Percentiles rank a stretch among this genome's conserved stretches.
Conservation (phyloP, 2,888 invertebrate genomes). For the Pemphredon lugubris region DNA sequence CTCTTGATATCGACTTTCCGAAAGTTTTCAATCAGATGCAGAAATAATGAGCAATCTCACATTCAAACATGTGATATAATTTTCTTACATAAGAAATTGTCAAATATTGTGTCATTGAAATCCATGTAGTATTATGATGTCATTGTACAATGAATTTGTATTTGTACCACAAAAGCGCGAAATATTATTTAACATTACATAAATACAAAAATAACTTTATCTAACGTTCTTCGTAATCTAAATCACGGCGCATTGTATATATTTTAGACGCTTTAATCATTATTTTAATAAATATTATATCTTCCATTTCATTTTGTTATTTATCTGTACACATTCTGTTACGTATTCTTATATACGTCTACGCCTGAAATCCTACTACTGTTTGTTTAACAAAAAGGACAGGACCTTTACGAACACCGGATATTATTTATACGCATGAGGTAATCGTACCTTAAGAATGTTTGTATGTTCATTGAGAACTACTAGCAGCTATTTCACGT, state of each 20-base stretch:
- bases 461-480: constrained; percentile 23
- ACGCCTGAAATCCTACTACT: too few species aligned
- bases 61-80: constrained; percentile 5
- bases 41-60: constrained; percentile 81
- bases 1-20: constrained; percentile 85
- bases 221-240: constrained; percentile 16
- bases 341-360: not conserved
- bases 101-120: constrained; percentile 1
- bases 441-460: constrained; percentile 12
- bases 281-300: constrained; percentile 20
- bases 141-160: constrained; percentile 10
- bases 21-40: constrained; percentile 85
- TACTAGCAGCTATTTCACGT: constrained; percentile 50
- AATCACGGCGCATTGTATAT: constrained; percentile 26
- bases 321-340: not conserved
- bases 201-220: constrained; percentile 23
- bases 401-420: too few species aligned
- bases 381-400: too few species aligned
- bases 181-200: not conserved
- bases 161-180: constrained; percentile 7
- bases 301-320: not conserved
- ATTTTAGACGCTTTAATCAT: constrained; percentile 14
- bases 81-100: constrained; percentile 14
- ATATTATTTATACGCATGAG: too few species aligned
- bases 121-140: not conserved